Evolutionary conservation across 2,888 invertebrate genomes (phyloP), one percentile per base, ranked within the genome.

Genomic region (Andrena bucephala): DNA sequence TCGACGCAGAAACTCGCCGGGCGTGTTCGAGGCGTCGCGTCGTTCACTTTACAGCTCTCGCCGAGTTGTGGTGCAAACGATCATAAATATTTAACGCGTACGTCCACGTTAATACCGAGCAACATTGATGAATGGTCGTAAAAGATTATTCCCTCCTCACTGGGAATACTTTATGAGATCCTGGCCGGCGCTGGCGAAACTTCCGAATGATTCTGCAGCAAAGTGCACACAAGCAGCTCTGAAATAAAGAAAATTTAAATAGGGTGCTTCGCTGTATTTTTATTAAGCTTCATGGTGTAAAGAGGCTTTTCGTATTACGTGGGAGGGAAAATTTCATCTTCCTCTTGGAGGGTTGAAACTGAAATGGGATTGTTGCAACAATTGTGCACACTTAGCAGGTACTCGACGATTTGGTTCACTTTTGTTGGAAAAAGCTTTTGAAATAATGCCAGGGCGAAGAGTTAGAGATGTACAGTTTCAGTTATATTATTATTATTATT

Each of bases 61-160:
- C 2, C 57, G n/a, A 50, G 59, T 57, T 67, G 27, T 10, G 36
- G 20, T 16, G 27, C 31, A 24, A 76, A 75, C 70, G 60, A 67
- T 77, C 62, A 57, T 36, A 29, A 79, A 79, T 36, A 65, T 76
- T 33, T 59, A 71, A 66, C n/a, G 42, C n/a, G 31, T 13, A 36
- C 52, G 62, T 75, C 69, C 13, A 42, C n/a, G 36, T 36, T 54
- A 48, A 69, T 54, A 16, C 5, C 1, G 3, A 52, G 31, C 29
- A 79, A 75, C n/a, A 13, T 54, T 75, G 79, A 79, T 70, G 52
- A 69, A 79, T 70, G 62, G 48, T 50, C 8, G 27, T 33, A 13
- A 20, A 69, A 57, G n/a, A 24, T 36, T 54, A 29, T 52, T 29
- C 48, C n/a, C n/a, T 20, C n/a, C 7, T 27, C 24, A 1, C 8